These are phyloP conservation scores for Microtus ochrogaster DNA, from an alignment of 2,113 vertebrate species.

Conservation along the genomic window DNA sequence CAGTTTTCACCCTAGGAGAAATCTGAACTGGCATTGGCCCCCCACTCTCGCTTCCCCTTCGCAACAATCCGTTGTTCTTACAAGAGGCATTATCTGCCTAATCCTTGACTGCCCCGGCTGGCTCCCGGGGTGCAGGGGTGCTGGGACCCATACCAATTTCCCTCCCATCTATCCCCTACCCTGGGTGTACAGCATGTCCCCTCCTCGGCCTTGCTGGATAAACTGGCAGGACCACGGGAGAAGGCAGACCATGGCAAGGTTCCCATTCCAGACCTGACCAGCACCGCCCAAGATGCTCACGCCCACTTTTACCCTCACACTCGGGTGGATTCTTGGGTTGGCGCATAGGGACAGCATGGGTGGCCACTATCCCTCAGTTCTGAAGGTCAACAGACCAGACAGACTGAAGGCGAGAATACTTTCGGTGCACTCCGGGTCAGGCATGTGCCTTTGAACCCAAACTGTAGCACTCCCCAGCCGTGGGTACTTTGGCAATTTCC, in stretches of 20 bases:
- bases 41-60: slow-evolving; percentile 74
- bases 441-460: neutral
- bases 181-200: neutral
- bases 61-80: slow-evolving; percentile 86
- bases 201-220: neutral
- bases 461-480: fast-evolving
- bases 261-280: neutral
- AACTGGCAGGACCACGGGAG: neutral
- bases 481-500: neutral
- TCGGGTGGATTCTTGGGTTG: neutral
- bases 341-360: fast-evolving
- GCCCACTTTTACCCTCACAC: neutral
- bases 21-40: slow-evolving; percentile 74
- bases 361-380: neutral
- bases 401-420: neutral
- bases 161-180: neutral
- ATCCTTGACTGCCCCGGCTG: slow-evolving; percentile 73
- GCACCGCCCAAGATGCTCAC: neutral
- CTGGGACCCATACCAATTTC: neutral
- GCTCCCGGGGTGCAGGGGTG: neutral
- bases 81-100: slow-evolving; percentile 84
- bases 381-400: neutral
- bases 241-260: neutral
- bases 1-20: slow-evolving; percentile 87
- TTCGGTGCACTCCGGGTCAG: neutral